phyloP scores from a whole-genome alignment of 2,113 vertebrate species.

The Mastomys coucha region DNA sequence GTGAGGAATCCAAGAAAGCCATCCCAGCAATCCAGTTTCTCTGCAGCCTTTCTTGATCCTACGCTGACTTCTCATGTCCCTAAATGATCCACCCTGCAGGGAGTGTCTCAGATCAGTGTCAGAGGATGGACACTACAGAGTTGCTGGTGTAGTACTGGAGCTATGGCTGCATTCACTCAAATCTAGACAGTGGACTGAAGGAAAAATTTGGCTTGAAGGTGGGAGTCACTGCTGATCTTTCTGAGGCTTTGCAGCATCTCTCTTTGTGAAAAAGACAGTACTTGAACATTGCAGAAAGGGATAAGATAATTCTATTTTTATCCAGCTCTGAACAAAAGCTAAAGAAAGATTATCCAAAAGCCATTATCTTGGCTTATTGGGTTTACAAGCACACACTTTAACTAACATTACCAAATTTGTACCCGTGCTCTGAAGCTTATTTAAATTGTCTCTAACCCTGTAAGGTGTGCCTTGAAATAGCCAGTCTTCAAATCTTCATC shows the following conservation, averaged over 20 bases:
- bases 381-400: neutral
- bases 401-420: neutral
- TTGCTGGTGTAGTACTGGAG: too few species aligned
- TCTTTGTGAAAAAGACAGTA: neutral
- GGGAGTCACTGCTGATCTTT: neutral
- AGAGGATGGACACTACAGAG: neutral
- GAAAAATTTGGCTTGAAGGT: neutral
- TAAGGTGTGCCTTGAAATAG: neutral
- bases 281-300: conserved; percentile 1
- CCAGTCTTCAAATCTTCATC: neutral
- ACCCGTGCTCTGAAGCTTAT: neutral
- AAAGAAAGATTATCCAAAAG: neutral
- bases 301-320: neutral
- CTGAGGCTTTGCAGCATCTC: neutral
- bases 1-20: neutral
- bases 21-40: neutral
- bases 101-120: neutral
- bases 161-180: neutral
- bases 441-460: conserved; percentile 42
- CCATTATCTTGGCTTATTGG: neutral
- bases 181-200: neutral
- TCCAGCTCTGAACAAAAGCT: neutral
- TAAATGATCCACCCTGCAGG: neutral
- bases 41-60: neutral
- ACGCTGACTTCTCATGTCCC: too few species aligned